Evolutionary conservation across 1,140 invertebrate species (phyloP).

Genomic region (Oedothorax gibbosus): DNA sequence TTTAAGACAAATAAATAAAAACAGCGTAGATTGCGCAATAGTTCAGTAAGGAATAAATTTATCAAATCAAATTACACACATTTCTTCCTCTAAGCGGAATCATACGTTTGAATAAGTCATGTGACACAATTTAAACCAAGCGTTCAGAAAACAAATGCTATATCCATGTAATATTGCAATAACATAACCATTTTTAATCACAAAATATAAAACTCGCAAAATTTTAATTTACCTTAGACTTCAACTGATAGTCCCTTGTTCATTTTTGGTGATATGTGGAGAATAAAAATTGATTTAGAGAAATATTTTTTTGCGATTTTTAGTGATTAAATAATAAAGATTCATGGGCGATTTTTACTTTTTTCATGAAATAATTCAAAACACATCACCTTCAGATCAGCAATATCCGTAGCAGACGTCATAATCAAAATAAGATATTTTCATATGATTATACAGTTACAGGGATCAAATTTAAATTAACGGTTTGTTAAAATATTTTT

Average conservation of each 20-base stretch:
- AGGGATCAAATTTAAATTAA: background rate
- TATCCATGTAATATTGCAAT: too few relatives aligned
- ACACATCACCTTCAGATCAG: conserved; percentile 53
- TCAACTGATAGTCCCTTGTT: conserved; percentile 2
- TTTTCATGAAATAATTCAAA: background rate
- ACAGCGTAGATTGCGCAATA: background rate
- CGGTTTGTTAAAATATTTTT: background rate
- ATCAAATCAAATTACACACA: background rate
- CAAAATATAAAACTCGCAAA: background rate
- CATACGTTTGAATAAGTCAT: conserved; percentile 13
- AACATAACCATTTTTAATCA: too few relatives aligned
- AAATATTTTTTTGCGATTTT: background rate
- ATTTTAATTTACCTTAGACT: conserved; percentile 27
- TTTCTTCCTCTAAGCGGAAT: conserved; percentile 15
- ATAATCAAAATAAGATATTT: conserved; percentile 42
- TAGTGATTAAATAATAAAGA: background rate
- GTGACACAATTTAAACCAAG: background rate
- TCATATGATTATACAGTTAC: conserved; percentile 30
- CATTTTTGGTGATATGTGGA: background rate
- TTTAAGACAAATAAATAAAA: background rate
- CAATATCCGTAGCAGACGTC: conserved; percentile 24
- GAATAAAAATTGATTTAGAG: background rate
- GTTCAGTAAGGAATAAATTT: background rate
- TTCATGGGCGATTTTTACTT: background rate
- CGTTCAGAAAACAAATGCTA: too few relatives aligned